Evolutionary conservation across 2,888 invertebrate genomes (phyloP).

Genomic region (Bellardia pandia): DNA sequence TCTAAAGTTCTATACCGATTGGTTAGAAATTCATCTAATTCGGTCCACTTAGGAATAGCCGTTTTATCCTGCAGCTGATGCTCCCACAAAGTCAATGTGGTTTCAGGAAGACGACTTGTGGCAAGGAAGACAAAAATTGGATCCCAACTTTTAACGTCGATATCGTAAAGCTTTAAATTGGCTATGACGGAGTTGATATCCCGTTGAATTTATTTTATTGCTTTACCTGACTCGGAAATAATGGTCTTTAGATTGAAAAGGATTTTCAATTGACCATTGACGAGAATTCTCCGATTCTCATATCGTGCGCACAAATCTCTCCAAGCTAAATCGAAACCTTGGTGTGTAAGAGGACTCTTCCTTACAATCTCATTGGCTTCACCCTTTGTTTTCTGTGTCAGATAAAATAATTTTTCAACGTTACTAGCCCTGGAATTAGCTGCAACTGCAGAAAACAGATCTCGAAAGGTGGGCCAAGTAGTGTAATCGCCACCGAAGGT

Average conservation of each 20-base stretch:
- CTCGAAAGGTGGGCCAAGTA: not conserved
- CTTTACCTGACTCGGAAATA: not conserved
- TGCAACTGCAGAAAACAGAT: not conserved
- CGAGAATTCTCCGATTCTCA: not conserved
- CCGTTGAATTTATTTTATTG: not conserved
- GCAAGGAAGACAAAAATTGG: slow-evolving; percentile 11
- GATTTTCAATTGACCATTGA: slow-evolving; percentile 3
- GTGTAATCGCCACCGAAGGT: not conserved
- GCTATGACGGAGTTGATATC: not conserved
- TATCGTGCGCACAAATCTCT: not conserved
- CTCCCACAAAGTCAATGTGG: not conserved
- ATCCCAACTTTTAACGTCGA: not conserved
- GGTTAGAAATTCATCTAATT: not conserved
- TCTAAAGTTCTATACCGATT: slow-evolving; percentile 1
- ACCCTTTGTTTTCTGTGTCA: not conserved
- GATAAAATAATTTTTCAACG: not conserved
- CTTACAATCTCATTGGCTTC: not conserved
- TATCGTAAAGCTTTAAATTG: not conserved
- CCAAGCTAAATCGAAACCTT: slow-evolving; percentile 11
- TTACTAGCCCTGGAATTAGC: not conserved
- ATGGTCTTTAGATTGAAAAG: slow-evolving; percentile 3
- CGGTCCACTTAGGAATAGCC: not conserved
- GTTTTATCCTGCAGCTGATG: not conserved
- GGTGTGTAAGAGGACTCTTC: slow-evolving; percentile 1
- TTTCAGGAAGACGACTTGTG: not conserved